phyloP scores from a whole-genome alignment of 2,888 invertebrate species.

The Yponomeuta malinellus region DNA sequence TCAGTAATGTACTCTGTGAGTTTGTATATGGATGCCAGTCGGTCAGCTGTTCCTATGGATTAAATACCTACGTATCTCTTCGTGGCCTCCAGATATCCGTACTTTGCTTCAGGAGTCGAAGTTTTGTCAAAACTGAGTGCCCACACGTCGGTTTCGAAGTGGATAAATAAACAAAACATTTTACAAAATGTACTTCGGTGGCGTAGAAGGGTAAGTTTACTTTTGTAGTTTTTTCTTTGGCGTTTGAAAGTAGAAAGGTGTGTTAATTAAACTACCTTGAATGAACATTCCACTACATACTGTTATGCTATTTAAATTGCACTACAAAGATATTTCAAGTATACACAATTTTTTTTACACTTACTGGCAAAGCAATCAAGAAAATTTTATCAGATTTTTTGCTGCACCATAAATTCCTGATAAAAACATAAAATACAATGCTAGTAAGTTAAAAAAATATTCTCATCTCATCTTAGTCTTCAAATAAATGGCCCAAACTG shows the following conservation, averaged over 20 bases:
- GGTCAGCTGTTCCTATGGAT: background rate
- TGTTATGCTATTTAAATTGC: background rate
- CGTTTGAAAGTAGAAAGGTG: constrained; percentile 58
- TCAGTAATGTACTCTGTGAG: too few species aligned
- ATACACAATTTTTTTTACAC: background rate
- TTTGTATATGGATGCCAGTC: background rate
- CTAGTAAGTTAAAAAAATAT: too few species aligned
- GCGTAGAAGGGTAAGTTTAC: constrained; percentile 61
- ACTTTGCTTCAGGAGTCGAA: background rate
- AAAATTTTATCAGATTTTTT: too few species aligned
- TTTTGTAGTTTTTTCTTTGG: constrained; percentile 22
- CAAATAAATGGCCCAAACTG: too few species aligned
- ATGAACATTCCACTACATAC: constrained; percentile 34
- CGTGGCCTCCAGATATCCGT: background rate
- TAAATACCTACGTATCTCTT: background rate
- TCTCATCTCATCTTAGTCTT: too few species aligned
- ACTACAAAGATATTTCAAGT: background rate
- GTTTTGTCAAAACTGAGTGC: background rate
- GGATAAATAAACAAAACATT: background rate
- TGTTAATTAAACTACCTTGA: constrained; percentile 44
- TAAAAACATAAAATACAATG: too few species aligned
- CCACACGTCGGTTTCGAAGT: background rate
- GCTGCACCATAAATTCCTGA: too few species aligned
- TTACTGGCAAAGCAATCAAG: background rate
- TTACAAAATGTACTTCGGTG: constrained; percentile 50